Evolutionary conservation across 2,888 invertebrate species (phyloP).

Genomic region (Coenonympha glycerion): DNA sequence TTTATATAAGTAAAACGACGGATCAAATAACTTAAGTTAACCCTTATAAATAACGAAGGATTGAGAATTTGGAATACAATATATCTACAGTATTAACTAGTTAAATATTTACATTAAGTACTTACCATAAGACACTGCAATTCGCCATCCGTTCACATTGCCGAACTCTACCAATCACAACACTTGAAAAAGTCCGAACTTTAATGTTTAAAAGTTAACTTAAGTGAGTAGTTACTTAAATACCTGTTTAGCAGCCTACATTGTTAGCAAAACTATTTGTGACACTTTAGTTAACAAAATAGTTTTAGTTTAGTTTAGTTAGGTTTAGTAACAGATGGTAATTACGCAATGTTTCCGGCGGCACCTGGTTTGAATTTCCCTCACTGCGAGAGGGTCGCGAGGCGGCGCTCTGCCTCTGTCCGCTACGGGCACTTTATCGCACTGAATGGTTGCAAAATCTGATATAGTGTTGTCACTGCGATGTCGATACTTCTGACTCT

Average conservation of each 20-base stretch:
- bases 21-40: too few relatives aligned
- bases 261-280: too few relatives aligned
- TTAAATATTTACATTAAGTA: too few relatives aligned
- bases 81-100: too few relatives aligned
- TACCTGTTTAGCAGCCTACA: neutral
- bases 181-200: neutral
- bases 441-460: conserved; percentile 61
- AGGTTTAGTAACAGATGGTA: neutral
- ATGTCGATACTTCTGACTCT: conserved; percentile 40
- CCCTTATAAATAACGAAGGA: too few relatives aligned
- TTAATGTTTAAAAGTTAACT: neutral
- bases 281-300: neutral
- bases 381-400: conserved; percentile 54
- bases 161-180: conserved; percentile 2
- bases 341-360: conserved; percentile 7
- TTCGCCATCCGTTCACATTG: too few relatives aligned
- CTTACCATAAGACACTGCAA: too few relatives aligned
- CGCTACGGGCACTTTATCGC: conserved; percentile 62
- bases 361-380: conserved; percentile 53
- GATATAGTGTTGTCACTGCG: conserved; percentile 51
- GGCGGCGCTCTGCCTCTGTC: conserved; percentile 52
- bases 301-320: neutral
- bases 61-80: too few relatives aligned
- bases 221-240: neutral
- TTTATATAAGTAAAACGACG: too few relatives aligned